phyloP scores from a whole-genome alignment of 2,888 invertebrate genomes.

The Leuctra nigra region DNA sequence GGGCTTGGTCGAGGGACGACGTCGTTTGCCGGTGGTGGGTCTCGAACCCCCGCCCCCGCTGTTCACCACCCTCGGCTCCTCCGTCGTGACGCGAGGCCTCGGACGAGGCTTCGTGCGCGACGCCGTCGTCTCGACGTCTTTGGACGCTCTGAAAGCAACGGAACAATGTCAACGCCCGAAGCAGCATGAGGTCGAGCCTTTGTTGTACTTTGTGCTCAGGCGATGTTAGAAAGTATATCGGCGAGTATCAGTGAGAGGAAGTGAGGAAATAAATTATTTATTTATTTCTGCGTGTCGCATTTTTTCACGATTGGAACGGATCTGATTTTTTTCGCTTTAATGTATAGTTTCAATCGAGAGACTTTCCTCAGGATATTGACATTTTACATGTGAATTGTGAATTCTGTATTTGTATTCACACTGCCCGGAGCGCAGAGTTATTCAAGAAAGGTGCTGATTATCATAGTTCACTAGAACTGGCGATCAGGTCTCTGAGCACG shows the following conservation, averaged over 20 bases:
- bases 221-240: neutral
- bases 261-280: neutral
- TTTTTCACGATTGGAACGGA: no score
- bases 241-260: neutral
- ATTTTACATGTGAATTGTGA: no score
- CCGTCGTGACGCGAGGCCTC: conserved; percentile 25
- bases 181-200: neutral
- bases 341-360: no score
- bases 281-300: no score
- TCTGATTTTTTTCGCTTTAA: no score
- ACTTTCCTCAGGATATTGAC: no score
- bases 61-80: conserved; percentile 28
- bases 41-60: conserved; percentile 17
- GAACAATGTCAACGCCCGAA: conserved; percentile 6
- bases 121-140: conserved; percentile 23
- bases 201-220: neutral
- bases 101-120: conserved; percentile 14
- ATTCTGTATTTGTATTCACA: no score
- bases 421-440: no score
- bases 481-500: no score
- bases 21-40: conserved; percentile 31
- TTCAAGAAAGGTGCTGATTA: no score
- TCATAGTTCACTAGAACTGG: no score
- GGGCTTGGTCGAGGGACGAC: conserved; percentile 25
- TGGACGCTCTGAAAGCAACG: conserved; percentile 23